A percentile compares a stretch with the other conserved stretches of the same genome.
Evolutionary conservation across 2,113 vertebrate genomes (phyloP).

Genomic region (Genyomyrus donnyi): DNA sequence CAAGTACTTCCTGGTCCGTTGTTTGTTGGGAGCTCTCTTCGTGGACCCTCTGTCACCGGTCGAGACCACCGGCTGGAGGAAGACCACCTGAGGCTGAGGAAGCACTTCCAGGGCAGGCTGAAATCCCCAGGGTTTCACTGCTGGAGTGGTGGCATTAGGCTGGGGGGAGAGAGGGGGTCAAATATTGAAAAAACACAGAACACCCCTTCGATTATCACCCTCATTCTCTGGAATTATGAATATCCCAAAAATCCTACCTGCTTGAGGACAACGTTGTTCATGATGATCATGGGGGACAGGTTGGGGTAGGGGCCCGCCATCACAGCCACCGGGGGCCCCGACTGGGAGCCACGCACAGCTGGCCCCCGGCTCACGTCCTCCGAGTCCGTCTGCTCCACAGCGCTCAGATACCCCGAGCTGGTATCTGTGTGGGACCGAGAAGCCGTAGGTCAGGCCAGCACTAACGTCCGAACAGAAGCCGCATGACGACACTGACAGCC

Average conservation of each 20-base stretch:
- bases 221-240: not conserved
- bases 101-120: slow-evolving; percentile 73
- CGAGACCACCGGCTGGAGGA: slow-evolving; percentile 70
- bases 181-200: not conserved
- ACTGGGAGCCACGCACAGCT: slow-evolving; percentile 37
- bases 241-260: slow-evolving; percentile 58
- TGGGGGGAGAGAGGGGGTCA: slow-evolving; percentile 20
- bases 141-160: slow-evolving; percentile 39
- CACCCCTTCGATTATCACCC: too few relatives aligned
- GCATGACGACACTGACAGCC: not conserved
- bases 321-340: slow-evolving; percentile 46
- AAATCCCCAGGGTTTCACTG: slow-evolving; percentile 73
- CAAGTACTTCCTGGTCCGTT: slow-evolving; percentile 62
- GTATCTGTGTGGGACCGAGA: slow-evolving; percentile 60
- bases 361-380: slow-evolving; percentile 64
- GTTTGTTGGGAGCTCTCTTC: slow-evolving; percentile 54
- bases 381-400: slow-evolving; percentile 71
- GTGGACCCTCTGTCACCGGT: slow-evolving; percentile 45
- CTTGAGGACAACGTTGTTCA: slow-evolving; percentile 80
- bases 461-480: not conserved
- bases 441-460: not conserved
- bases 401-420: slow-evolving; percentile 74
- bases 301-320: slow-evolving; percentile 58
- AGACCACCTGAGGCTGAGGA: slow-evolving; percentile 73
- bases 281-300: slow-evolving; percentile 74